A percentile compares a stretch with the other conserved stretches of the same genome.
These are phyloP conservation scores for Eubucco bourcierii DNA, from an alignment of 2,113 vertebrate genomes.

Conservation along the genomic window DNA sequence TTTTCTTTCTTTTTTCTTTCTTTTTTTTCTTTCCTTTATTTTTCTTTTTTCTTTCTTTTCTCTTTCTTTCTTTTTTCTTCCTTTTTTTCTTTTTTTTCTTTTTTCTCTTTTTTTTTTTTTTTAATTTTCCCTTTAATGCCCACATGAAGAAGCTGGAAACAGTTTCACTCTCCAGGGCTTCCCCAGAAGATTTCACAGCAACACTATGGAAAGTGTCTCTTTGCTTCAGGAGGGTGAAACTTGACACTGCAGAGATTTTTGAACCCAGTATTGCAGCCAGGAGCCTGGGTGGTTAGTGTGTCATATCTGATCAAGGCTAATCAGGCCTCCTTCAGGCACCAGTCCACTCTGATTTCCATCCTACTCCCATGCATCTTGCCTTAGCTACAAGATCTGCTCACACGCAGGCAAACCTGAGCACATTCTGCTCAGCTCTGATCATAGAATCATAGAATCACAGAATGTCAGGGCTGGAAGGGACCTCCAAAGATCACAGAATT, in stretches of 20 bases:
- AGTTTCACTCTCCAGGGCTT: background rate
- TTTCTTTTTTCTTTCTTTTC: too few relatives aligned
- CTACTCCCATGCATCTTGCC: background rate
- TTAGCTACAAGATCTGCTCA: accelerated
- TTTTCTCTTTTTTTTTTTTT: too few relatives aligned
- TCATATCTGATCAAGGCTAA: conserved; percentile 54
- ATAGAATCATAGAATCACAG: too few relatives aligned
- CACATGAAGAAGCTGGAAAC: background rate
- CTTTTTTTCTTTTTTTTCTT: too few relatives aligned
- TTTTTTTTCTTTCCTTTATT: too few relatives aligned
- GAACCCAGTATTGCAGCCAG: background rate
- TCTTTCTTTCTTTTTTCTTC: too few relatives aligned
- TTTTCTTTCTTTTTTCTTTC: too few relatives aligned
- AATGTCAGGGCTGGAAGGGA: too few relatives aligned
- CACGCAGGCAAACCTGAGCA: background rate
- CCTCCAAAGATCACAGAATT: too few relatives aligned
- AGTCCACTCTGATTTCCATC: conserved; percentile 34
- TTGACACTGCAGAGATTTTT: conserved; percentile 37
- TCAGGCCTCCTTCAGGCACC: conserved; percentile 51
- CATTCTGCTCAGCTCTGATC: background rate
- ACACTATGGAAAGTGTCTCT: conserved; percentile 55
- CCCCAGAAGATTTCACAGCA: conserved; percentile 30
- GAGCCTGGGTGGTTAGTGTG: conserved; percentile 9
- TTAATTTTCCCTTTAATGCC: conserved; percentile 1
- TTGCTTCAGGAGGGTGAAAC: conserved; percentile 19